These are phyloP conservation scores for Platyscapa corneri DNA, from an alignment of 1,140 invertebrate genomes.

Conservation along the genomic window DNA sequence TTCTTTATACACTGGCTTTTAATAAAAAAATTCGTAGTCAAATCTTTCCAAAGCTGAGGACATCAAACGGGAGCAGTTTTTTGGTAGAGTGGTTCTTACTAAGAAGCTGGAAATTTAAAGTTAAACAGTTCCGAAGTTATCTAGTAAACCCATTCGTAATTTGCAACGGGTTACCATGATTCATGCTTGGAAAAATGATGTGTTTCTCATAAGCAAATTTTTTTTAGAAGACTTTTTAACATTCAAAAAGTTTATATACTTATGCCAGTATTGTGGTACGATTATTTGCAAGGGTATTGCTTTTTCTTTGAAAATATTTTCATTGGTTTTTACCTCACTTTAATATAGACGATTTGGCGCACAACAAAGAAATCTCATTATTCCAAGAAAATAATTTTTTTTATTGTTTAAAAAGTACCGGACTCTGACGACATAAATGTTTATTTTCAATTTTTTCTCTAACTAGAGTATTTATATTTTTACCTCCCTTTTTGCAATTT, in stretches of 20 bases:
- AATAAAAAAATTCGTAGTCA: slow-evolving; percentile 1
- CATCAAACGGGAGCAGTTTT: not conserved
- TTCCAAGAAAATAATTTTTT: not conserved
- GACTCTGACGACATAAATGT: too few relatives aligned
- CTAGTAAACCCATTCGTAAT: not conserved
- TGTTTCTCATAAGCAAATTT: not conserved
- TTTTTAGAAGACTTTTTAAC: not conserved
- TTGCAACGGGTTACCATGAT: not conserved
- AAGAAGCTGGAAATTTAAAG: not conserved
- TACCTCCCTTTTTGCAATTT: too few relatives aligned
- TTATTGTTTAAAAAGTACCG: not conserved
- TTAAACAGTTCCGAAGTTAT: not conserved
- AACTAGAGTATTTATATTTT: not conserved
- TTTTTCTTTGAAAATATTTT: not conserved
- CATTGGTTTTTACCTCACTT: not conserved
- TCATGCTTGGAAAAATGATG: not conserved
- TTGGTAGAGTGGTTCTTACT: not conserved
- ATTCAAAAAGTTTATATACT: not conserved
- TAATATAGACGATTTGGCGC: not conserved
- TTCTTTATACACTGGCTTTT: not conserved
- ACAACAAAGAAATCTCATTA: not conserved
- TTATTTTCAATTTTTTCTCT: not conserved
- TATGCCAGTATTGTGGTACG: not conserved
- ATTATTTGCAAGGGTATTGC: not conserved
- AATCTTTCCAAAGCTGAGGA: not conserved